A percentile compares a stretch with the other conserved stretches of the same genome.
Evolutionary conservation across 2,797 vertebrate genomes (phyloP).

Genomic region (Acanthis flammea): DNA sequence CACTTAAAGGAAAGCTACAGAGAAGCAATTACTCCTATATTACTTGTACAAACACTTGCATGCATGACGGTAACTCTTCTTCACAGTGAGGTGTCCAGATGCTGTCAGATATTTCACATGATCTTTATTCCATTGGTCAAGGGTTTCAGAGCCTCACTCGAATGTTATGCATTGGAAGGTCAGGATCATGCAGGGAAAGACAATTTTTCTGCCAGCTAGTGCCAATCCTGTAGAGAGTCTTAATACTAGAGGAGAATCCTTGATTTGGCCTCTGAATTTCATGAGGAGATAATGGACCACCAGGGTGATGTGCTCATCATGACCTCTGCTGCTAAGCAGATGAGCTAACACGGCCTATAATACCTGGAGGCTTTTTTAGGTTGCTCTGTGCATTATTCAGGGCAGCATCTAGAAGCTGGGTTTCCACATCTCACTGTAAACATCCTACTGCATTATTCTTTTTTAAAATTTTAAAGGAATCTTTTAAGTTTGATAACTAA

Average conservation of each 20-base stretch:
- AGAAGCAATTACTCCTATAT: not conserved
- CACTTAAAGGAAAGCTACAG: not conserved
- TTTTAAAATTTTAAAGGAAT: not conserved
- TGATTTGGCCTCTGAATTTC: slow-evolving; percentile 58
- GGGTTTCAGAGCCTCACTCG: not conserved
- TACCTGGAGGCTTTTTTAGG: slow-evolving; percentile 12
- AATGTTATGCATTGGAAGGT: slow-evolving; percentile 20
- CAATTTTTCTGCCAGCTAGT: slow-evolving; percentile 41
- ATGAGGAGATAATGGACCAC: slow-evolving; percentile 48
- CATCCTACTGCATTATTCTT: not conserved
- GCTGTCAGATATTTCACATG: not conserved
- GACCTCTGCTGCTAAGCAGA: slow-evolving; percentile 55
- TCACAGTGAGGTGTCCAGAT: not conserved
- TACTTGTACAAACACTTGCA: not conserved
- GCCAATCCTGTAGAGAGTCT: not conserved
- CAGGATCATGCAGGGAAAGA: slow-evolving; percentile 46
- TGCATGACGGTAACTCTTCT: not conserved
- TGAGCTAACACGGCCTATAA: not conserved
- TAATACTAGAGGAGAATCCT: slow-evolving; percentile 43
- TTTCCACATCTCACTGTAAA: not conserved
- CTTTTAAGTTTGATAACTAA: not conserved
- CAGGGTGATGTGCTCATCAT: slow-evolving; percentile 25
- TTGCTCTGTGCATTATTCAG: not conserved
- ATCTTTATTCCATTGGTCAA: slow-evolving; percentile 35
- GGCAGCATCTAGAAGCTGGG: not conserved